Base-by-base conservation (phyloP, 2,797 vertebrate genomes). In the Denticeps clupeoides region DNA sequence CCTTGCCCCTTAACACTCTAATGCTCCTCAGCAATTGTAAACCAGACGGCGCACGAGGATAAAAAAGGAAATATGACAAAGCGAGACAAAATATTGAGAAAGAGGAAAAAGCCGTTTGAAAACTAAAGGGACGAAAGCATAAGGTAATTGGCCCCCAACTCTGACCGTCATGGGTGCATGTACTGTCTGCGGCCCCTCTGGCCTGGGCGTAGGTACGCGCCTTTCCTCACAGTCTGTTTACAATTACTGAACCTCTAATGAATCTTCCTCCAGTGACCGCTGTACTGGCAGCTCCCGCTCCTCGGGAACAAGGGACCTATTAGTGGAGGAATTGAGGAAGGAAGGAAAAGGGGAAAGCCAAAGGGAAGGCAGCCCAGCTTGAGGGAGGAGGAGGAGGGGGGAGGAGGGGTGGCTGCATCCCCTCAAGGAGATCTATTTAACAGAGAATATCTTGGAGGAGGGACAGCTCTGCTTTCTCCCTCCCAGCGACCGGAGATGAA, bases 311-410 rank as follows among this genome's bases (percentile, higher is more conserved):
- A 84, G 79, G 79, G 74, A 87, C 72, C 82, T 82, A 88, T 88
- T 87, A 86, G 82, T 73, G 74, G 61, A 82, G 70, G 70, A 81
- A 74, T 70, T 58, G 75, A 84, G 82, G 85, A 81, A 86, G 81
- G 81, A 87, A 87, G 81, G 78, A 84, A 85, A 85, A 84, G 75
- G 78, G 81, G 77, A 86, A 84, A 85, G 84, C 82, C 82, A 87
- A 82, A 82, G 74, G 53, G 72, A 81, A 81, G 74, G 70, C 74
- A 77, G 71, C 70, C 78, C 82, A 83, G 78, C 73, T 72, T 63
- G 75, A 74, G 78, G 70, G 67, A 71, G 69, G 49, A 32, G 31
- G 50, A 64, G 48, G 60, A 64, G 56, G 47, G 33, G 41, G 49
- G 64, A 74, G 29, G 54, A 53, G 57, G 45, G 35, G 67, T 56